phyloP scores from a whole-genome alignment of 1,140 invertebrate species.

The Drosophila tropicalis region DNA sequence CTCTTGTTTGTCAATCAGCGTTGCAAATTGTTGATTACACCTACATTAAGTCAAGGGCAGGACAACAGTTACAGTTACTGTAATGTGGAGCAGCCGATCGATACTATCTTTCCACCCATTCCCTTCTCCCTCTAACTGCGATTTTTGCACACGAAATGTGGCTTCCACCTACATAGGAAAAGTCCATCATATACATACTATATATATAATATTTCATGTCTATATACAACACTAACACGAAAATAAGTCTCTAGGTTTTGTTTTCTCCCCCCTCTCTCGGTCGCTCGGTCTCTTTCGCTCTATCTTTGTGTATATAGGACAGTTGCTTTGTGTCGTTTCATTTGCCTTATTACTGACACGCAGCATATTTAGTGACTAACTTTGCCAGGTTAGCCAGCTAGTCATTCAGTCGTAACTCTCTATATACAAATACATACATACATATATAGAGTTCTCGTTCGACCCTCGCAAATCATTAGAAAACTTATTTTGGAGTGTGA shows the following conservation, averaged over 20 bases:
- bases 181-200: conserved; percentile 49
- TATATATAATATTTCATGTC: conserved; percentile 26
- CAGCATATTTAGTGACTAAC: conserved; percentile 77
- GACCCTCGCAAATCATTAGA: conserved; percentile 52
- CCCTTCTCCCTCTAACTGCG: conserved; percentile 52
- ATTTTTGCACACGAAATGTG: conserved; percentile 75
- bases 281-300: conserved; percentile 28
- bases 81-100: conserved; percentile 73
- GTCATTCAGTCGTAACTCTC: conserved; percentile 40
- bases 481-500: conserved; percentile 35
- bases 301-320: conserved; percentile 63
- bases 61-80: conserved; percentile 51
- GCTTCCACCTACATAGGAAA: conserved; percentile 48
- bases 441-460: conserved; percentile 23
- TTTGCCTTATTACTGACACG: conserved; percentile 78
- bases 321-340: conserved; percentile 60
- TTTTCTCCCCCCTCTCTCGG: background rate
- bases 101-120: conserved; percentile 44
- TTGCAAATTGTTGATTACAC: conserved; percentile 81
- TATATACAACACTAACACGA: conserved; percentile 20
- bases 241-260: conserved; percentile 5
- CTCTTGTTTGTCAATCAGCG: conserved; percentile 74
- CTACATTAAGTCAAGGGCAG: conserved; percentile 78
- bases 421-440: conserved; percentile 16
- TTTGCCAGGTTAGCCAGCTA: conserved; percentile 58